Conservation (phyloP, 2,113 vertebrate species). For the Pedetes capensis region DNA sequence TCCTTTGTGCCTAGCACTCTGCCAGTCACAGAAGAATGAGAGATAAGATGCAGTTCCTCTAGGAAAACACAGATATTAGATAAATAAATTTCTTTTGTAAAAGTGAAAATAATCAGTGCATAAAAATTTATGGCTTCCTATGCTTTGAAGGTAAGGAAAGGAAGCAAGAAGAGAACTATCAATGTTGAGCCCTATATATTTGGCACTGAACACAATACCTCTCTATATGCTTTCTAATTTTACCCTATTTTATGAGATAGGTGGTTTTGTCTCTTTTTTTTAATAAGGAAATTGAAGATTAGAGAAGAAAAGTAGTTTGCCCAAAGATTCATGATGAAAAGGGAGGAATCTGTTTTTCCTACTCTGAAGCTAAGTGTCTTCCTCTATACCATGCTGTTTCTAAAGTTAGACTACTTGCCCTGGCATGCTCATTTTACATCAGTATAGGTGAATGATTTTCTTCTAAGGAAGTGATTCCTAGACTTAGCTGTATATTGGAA, state of each 20-base stretch:
- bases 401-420: neutral
- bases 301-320: neutral
- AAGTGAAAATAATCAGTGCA: neutral
- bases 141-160: neutral
- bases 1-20: neutral
- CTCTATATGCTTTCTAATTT: neutral
- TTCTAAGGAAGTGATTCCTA: neutral
- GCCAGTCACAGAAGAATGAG: neutral
- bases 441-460: neutral
- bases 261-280: conserved; percentile 19
- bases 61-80: neutral
- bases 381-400: neutral
- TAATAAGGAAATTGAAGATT: neutral
- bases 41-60: neutral
- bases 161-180: neutral
- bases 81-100: neutral
- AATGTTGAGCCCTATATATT: neutral
- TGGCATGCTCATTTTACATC: neutral
- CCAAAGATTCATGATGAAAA: neutral
- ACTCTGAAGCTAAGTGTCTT: neutral
- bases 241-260: neutral
- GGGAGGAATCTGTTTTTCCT: neutral
- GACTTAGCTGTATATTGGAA: neutral
- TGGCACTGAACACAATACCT: neutral
- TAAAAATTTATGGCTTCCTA: neutral